Evolutionary conservation across 1,140 invertebrate species (phyloP).

Genomic region (Pseudomyrmex gracilis): DNA sequence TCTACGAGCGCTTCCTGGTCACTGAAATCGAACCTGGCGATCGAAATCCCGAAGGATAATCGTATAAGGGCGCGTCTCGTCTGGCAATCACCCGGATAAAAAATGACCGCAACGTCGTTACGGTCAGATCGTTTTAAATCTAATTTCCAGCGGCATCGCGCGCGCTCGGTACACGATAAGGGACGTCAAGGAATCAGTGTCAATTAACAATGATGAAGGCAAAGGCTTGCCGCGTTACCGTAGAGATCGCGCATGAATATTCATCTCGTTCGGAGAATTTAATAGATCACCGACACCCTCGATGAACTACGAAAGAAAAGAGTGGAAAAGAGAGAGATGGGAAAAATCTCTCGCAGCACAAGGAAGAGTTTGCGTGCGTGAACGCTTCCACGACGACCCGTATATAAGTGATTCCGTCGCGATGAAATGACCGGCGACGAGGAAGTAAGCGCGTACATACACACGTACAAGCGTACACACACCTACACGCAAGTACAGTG

Average conservation of each 20-base stretch:
- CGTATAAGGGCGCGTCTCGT: slow-evolving; percentile 36
- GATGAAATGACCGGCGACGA: slow-evolving; percentile 53
- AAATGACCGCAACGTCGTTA: slow-evolving; percentile 72
- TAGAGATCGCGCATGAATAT: slow-evolving; percentile 71
- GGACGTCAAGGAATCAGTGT: slow-evolving; percentile 74
- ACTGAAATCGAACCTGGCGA: slow-evolving; percentile 3
- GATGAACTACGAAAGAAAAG: slow-evolving; percentile 50
- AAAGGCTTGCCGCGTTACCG: slow-evolving; percentile 69
- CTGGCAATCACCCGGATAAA: slow-evolving; percentile 61
- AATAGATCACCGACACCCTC: slow-evolving; percentile 62
- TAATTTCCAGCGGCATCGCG: slow-evolving; percentile 64
- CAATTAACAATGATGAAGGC: slow-evolving; percentile 75
- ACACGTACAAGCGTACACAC: neutral
- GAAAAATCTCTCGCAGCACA: slow-evolving; percentile 62
- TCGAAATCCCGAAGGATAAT: slow-evolving; percentile 50
- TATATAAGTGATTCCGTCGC: slow-evolving; percentile 5
- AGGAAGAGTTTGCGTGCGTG: slow-evolving; percentile 27
- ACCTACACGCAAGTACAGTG: slow-evolving; percentile 21
- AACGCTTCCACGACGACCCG: neutral
- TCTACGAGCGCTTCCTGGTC: slow-evolving; percentile 23
- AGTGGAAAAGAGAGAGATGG: slow-evolving; percentile 31
- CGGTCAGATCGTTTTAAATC: slow-evolving; percentile 73
- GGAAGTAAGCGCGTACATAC: slow-evolving; percentile 39
- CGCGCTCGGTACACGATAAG: slow-evolving; percentile 58
- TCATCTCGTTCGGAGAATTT: slow-evolving; percentile 70